phyloP scores from a whole-genome alignment of 2,888 invertebrate species.

The Oscheius sp. region DNA sequence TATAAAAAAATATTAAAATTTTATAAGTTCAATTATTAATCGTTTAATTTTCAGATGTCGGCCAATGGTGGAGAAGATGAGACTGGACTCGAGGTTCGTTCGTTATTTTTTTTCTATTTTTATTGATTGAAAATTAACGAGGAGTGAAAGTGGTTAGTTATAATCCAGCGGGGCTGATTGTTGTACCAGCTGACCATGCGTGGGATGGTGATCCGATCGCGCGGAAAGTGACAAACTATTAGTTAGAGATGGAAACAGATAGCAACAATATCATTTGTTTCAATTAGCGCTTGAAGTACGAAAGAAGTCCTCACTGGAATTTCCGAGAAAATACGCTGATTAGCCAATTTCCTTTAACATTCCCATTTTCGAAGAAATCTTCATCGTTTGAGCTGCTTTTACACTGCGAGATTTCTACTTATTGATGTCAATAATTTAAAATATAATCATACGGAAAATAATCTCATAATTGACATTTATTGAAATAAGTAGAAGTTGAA shows the following conservation, averaged over 20 bases:
- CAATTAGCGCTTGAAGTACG: neutral
- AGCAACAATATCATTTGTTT: neutral
- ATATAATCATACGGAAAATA: too few species aligned
- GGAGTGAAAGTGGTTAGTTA: neutral
- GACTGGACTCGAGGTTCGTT: conserved; percentile 13
- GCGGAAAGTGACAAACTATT: neutral
- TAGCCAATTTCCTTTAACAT: too few species aligned
- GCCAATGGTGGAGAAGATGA: neutral
- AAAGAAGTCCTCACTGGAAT: too few species aligned
- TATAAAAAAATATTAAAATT: neutral
- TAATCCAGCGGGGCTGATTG: neutral
- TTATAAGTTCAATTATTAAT: neutral
- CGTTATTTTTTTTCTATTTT: neutral
- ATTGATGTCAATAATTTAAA: too few species aligned
- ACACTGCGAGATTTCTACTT: too few species aligned
- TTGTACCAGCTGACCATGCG: conserved; percentile 24
- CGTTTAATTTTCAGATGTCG: conserved; percentile 16
- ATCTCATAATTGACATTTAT: too few species aligned
- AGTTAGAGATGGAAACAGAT: too few species aligned
- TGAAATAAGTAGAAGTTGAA: too few species aligned
- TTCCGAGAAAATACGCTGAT: too few species aligned
- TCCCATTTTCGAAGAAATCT: too few species aligned
- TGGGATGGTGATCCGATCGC: conserved; percentile 14
- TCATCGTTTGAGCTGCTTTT: too few species aligned
- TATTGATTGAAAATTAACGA: neutral